These are phyloP conservation scores for Spilosoma lubricipeda DNA, from an alignment of 2,888 invertebrate genomes.

Conservation along the genomic window DNA sequence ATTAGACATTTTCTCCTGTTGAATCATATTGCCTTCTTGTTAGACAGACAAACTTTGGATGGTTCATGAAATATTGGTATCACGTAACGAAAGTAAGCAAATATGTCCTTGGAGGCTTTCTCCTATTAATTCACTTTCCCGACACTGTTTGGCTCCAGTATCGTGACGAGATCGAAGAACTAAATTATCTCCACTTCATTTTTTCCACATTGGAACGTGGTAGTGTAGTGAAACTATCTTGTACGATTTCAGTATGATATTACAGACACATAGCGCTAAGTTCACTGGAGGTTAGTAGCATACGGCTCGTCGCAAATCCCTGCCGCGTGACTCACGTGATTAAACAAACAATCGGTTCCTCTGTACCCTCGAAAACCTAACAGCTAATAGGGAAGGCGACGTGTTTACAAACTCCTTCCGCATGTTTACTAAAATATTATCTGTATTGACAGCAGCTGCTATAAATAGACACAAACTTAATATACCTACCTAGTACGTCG, in stretches of 20 bases:
- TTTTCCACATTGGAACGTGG: background rate
- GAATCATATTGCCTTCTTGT: constrained; percentile 16
- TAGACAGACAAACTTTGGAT: constrained; percentile 35
- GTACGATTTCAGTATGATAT: background rate
- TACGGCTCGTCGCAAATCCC: constrained; percentile 32
- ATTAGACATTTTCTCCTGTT: constrained; percentile 35
- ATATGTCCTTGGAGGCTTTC: constrained; percentile 82
- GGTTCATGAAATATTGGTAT: constrained; percentile 56
- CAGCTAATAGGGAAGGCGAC: constrained; percentile 45
- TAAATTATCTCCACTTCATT: constrained; percentile 26
- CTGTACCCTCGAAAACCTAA: constrained; percentile 54
- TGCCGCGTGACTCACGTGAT: constrained; percentile 64
- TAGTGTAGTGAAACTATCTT: constrained; percentile 7
- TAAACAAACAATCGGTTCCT: constrained; percentile 55
- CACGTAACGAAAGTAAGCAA: constrained; percentile 71
- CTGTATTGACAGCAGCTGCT: constrained; percentile 51
- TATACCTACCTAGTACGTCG: background rate
- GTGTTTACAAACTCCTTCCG: constrained; percentile 69
- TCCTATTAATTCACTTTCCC: constrained; percentile 82
- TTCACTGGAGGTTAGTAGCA: constrained; percentile 48
- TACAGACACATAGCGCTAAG: constrained; percentile 21
- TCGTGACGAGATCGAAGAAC: constrained; percentile 36
- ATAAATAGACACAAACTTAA: constrained; percentile 41
- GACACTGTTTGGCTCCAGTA: constrained; percentile 58
- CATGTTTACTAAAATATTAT: constrained; percentile 60